Evolutionary conservation across 2,797 vertebrate genomes (phyloP).

Genomic region (Neoniphon sammara): DNA sequence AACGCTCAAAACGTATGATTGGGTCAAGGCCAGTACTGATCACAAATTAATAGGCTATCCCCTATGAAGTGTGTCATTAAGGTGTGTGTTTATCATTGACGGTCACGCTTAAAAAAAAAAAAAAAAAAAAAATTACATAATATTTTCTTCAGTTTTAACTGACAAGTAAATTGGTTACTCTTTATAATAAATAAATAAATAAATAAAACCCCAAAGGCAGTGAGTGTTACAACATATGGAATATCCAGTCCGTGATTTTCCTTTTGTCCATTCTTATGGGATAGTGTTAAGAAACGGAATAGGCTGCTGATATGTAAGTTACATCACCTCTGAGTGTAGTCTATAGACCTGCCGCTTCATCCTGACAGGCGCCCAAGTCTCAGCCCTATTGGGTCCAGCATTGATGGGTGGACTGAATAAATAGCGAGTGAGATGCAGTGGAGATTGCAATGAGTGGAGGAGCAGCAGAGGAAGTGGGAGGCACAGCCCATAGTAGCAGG

Average conservation of each 20-base stretch:
- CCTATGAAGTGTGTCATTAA: too few relatives aligned
- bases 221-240: background rate
- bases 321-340: constrained; percentile 64
- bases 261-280: background rate
- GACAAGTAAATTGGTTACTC: too few relatives aligned
- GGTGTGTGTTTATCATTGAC: too few relatives aligned
- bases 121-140: too few relatives aligned
- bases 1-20: too few relatives aligned
- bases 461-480: constrained; percentile 68
- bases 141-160: too few relatives aligned
- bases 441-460: constrained; percentile 73
- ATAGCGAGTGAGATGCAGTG: constrained; percentile 75
- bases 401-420: constrained; percentile 82
- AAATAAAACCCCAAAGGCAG: background rate
- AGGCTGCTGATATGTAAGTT: constrained; percentile 51
- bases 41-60: too few relatives aligned
- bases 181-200: background rate
- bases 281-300: background rate
- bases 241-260: background rate
- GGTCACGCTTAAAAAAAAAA: too few relatives aligned
- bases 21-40: too few relatives aligned
- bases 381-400: constrained; percentile 79
- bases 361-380: constrained; percentile 74
- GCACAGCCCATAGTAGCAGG: constrained; percentile 28
- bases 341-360: constrained; percentile 51